Evolutionary conservation across 1,140 invertebrate species (phyloP), one percentile per base, ranked within the genome.

Genomic region (Stegodyphus mimosarum): DNA sequence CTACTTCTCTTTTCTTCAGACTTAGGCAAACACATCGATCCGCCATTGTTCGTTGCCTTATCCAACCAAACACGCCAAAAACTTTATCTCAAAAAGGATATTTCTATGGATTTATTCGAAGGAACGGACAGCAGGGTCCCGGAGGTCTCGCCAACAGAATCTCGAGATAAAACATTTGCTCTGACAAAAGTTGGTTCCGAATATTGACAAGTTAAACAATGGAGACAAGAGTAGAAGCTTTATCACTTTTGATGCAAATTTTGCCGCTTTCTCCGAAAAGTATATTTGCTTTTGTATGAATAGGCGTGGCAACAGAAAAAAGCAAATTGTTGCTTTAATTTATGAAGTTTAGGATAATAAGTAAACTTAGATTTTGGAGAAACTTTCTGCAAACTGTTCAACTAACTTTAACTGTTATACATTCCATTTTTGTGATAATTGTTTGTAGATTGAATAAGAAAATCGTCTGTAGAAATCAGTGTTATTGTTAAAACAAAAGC

Each of bases 171-270:
- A 77, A 77, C 75, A 77, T 77, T 77, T 77, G 75, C 75, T 77
- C 67, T 77, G 75, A 77, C 49, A 51, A 67, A 77, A 63, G 64
- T 77, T 66, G 75, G 50, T 77, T 18, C 10, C 13, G 75, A 77
- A 77, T 77, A 77, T 77, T 77, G 75, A 77, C 75, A 77, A 77
- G 75, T 77, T 67, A 77, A 77, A 77, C 75, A 77, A 77, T 17
- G 55, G 64, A 49, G 48, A n/a, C 63, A 48, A 15, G 60, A 48
- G 64, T 51, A 75, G 73, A 17, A 6, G 53, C 73, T 17, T 75
- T 67, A 77, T 77, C 75, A 66, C 63, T 67, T 77, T 77, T 77
- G 13, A 77, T 77, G 75, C 63, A 77, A 77, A 77, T 77, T 77
- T 66, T 6, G 60, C 13, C 7, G n/a, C 10, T 49, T 33, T 33